Percentiles rank a stretch among this genome's conserved stretches.
Conservation (phyloP, 2,797 vertebrate genomes). For the Melopsittacus undulatus region DNA sequence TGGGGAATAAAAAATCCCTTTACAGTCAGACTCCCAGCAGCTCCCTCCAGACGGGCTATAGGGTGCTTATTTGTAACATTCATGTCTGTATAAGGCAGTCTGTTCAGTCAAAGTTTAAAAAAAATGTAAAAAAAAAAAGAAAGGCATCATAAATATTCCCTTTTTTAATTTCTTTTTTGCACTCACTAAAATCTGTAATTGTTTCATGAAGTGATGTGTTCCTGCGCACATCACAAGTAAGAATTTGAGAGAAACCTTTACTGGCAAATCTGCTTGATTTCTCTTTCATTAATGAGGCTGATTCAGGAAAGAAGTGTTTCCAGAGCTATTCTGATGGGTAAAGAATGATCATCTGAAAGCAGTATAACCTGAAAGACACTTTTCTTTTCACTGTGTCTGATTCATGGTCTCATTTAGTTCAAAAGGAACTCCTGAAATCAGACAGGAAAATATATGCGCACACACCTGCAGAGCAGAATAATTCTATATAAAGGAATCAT, state of each 20-base stretch:
- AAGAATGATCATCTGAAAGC: neutral
- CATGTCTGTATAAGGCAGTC: neutral
- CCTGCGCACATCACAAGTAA: neutral
- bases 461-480: neutral
- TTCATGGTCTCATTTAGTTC: neutral
- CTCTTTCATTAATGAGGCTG: neutral
- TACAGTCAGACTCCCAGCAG: constrained; percentile 54
- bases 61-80: neutral
- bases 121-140: neutral
- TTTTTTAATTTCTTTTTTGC: neutral
- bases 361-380: neutral
- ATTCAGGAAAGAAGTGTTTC: neutral
- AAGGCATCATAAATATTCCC: neutral
- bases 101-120: neutral
- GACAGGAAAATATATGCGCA: neutral
- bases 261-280: neutral
- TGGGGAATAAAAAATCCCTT: constrained; percentile 76
- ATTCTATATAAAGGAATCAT: neutral
- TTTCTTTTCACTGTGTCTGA: neutral
- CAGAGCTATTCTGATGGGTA: neutral
- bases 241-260: neutral
- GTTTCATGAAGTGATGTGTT: neutral
- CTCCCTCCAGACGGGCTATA: neutral
- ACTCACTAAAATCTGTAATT: neutral
- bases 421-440: neutral